Base-by-base conservation (phyloP, 2,888 invertebrate species). In the Meiosimyza platycephala region DNA sequence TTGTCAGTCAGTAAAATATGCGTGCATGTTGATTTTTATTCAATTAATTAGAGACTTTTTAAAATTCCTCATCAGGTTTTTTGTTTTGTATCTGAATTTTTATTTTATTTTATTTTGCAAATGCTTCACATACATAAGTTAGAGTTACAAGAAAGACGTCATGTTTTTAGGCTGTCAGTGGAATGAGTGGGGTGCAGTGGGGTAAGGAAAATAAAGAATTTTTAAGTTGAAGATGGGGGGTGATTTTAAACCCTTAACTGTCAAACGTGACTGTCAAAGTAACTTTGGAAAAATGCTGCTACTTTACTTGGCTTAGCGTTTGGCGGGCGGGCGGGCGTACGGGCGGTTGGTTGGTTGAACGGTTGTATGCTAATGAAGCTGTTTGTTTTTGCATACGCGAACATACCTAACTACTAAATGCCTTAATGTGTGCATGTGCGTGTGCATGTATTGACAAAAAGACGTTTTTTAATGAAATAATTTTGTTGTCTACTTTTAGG, bases 11-110 rank as follows among this genome's bases (percentile, higher is more conserved):
- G 40, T 40, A 40, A 40, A 40, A 40, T 72, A 65, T 67, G 28
- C 59, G 33, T 54, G 63, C n/a, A 70, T 33, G 60, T 70, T 72
- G 73, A 75, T 77, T 73, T 76, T 76, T 75, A 76, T 77, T 77
- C 77, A 77, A 77, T 77, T 77, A 77, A 76, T 77, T 77, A 77
- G 75, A 74, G 75, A 71, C 77, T 74, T 76, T 76, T 76, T 70
- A 77, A 75, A 75, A 77, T 76, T 74, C 77, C 75, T 71, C 73
- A 70, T 57, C 75, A 77, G 73, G 73, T 72, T 71, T 71, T 69
- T 9, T 55, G 15, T 62, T 33, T 67, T 51, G 33, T 54, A 50
- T 63, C 6, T n/a, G 11, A 9, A 11, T 50, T 64, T 40, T 57
- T 52, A 15, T 60, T 71, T 48, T 55, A 18, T 22, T 57, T 50